Evolutionary conservation across 37 sponge, comb jelly and placozoan genomes (phyloP).

Genomic region (Diacarnus erythraeanus): DNA sequence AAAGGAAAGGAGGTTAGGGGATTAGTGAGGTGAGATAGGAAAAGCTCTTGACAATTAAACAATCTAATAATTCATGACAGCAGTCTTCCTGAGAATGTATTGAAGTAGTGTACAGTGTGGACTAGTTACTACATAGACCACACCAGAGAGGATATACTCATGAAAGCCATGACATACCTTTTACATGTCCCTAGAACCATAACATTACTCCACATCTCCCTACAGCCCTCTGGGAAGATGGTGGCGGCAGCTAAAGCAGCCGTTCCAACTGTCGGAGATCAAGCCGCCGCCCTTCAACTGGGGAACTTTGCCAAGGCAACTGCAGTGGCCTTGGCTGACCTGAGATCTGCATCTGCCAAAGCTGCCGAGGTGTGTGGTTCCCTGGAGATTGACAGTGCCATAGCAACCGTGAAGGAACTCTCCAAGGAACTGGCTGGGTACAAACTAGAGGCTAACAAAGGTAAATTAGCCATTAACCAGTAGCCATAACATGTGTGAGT

Average conservation of each 20-base stretch:
- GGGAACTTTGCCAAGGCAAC: slow-evolving; percentile 96
- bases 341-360: slow-evolving; percentile 86
- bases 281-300: slow-evolving; percentile 94
- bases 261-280: slow-evolving; percentile 94
- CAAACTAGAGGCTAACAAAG: slow-evolving; percentile 56
- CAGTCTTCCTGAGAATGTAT: too few relatives aligned
- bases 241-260: slow-evolving; percentile 97
- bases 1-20: too few relatives aligned
- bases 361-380: slow-evolving; percentile 91
- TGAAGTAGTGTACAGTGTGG: too few relatives aligned
- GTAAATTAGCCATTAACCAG: background rate
- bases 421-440: slow-evolving; percentile 53
- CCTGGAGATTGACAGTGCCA: slow-evolving; percentile 91
- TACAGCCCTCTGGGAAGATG: slow-evolving; percentile 84
- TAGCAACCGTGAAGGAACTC: slow-evolving; percentile 65
- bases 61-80: too few relatives aligned
- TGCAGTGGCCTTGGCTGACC: slow-evolving; percentile 84
- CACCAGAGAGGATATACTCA: too few relatives aligned
- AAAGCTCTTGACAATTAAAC: too few relatives aligned
- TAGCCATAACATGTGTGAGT: background rate
- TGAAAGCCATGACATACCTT: too few relatives aligned
- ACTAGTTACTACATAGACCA: too few relatives aligned
- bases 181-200: too few relatives aligned
- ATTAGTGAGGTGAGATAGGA: too few relatives aligned
- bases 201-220: background rate